Evolutionary conservation across 2,888 invertebrate species (phyloP).

Genomic region (Dolichomitus sp.): DNA sequence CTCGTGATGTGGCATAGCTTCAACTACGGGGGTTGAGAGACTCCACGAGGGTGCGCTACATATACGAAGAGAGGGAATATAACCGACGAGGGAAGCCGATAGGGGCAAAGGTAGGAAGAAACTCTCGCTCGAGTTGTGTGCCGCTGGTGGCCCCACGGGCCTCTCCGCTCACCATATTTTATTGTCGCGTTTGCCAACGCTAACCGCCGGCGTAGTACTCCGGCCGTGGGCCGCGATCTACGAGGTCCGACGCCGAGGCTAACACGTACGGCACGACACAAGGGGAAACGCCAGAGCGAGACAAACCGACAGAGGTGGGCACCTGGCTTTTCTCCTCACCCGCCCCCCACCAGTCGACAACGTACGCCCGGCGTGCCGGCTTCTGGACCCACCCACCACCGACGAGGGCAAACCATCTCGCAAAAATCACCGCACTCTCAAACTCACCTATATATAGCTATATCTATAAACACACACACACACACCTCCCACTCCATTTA

Average conservation of each 20-base stretch:
- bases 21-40: slow-evolving; percentile 37
- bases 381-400: slow-evolving; percentile 83
- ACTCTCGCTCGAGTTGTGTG: slow-evolving; percentile 71
- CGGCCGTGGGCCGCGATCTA: slow-evolving; percentile 59
- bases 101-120: slow-evolving; percentile 52
- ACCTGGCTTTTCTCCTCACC: slow-evolving; percentile 70
- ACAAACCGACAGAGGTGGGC: slow-evolving; percentile 77
- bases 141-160: slow-evolving; percentile 74
- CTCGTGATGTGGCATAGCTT: slow-evolving; percentile 38
- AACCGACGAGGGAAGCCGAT: slow-evolving; percentile 35
- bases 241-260: slow-evolving; percentile 61
- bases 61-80: slow-evolving; percentile 41
- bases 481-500: slow-evolving; percentile 43
- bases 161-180: slow-evolving; percentile 82
- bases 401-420: slow-evolving; percentile 81
- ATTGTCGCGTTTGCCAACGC: slow-evolving; percentile 84
- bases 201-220: slow-evolving; percentile 77
- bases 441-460: neutral
- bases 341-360: slow-evolving; percentile 71
- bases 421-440: slow-evolving; percentile 83
- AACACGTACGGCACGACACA: slow-evolving; percentile 61
- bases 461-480: neutral
- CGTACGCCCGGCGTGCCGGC: slow-evolving; percentile 76
- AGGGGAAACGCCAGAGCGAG: slow-evolving; percentile 64
- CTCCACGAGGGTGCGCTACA: slow-evolving; percentile 47